phyloP scores from a whole-genome alignment of 2,888 invertebrate genomes.

The Chouioia cunea region DNA sequence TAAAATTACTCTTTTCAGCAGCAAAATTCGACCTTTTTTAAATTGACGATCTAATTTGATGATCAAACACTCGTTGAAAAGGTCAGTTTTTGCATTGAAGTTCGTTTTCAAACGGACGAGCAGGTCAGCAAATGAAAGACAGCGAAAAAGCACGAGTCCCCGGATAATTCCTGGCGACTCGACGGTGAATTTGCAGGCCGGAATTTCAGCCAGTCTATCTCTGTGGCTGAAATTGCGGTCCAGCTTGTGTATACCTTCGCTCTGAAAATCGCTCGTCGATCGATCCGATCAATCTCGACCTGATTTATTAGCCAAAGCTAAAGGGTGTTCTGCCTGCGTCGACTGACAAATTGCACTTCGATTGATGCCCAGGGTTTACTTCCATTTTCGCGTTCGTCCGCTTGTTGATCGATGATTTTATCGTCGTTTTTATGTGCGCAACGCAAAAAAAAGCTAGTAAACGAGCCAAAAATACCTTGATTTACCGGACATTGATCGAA shows the following conservation, averaged over 20 bases:
- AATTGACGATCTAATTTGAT: not conserved
- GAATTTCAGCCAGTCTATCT: slow-evolving; percentile 5
- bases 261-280: slow-evolving; percentile 6
- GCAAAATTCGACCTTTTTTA: slow-evolving; percentile 28
- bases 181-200: slow-evolving; percentile 17
- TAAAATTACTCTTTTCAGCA: slow-evolving; percentile 29
- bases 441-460: too few species aligned
- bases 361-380: slow-evolving; percentile 66
- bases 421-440: not conserved
- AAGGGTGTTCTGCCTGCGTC: not conserved
- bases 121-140: not conserved
- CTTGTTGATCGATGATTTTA: slow-evolving; percentile 1
- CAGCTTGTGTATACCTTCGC: not conserved
- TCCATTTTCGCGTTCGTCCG: slow-evolving; percentile 14
- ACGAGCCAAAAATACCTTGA: too few species aligned
- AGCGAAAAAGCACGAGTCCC: not conserved
- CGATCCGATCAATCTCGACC: slow-evolving; percentile 6
- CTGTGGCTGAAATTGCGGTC: slow-evolving; percentile 12
- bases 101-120: slow-evolving; percentile 3
- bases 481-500: too few species aligned
- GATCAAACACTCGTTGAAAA: slow-evolving; percentile 6
- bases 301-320: slow-evolving; percentile 16
- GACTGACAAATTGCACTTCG: slow-evolving; percentile 22
- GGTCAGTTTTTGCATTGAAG: slow-evolving; percentile 26
- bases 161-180: slow-evolving; percentile 16